phyloP scores from a whole-genome alignment of 2,888 invertebrate genomes.

The Ormyrus thymus region DNA sequence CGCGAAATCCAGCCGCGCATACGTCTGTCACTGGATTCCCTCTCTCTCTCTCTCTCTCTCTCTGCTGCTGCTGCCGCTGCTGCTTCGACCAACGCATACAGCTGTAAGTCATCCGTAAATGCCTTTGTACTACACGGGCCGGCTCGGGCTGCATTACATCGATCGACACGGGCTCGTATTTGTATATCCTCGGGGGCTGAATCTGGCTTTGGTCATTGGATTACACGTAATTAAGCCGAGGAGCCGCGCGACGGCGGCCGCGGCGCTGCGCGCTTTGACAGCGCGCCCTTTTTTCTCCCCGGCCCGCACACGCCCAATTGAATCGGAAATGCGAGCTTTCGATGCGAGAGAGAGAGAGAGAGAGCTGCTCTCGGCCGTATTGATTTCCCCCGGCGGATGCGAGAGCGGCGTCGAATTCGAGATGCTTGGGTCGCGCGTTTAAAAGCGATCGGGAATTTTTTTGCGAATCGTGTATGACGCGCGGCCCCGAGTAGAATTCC shows the following conservation, averaged over 20 bases:
- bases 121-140: not conserved
- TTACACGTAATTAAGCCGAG: constrained; percentile 30
- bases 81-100: not conserved
- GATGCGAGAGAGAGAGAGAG: not conserved
- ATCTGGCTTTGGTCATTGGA: constrained; percentile 8
- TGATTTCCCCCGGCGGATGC: not conserved
- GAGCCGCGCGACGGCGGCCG: not conserved
- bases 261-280: constrained; percentile 4
- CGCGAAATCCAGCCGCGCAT: not conserved
- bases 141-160: not conserved
- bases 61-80: too few species aligned
- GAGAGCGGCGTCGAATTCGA: constrained; percentile 12
- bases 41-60: not conserved
- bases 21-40: not conserved
- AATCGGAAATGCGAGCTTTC: constrained; percentile 20
- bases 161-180: not conserved
- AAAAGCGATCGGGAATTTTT: not conserved
- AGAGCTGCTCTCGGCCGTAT: not conserved
- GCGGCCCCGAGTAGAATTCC: too few species aligned
- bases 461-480: too few species aligned
- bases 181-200: too few species aligned
- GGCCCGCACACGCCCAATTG: not conserved
- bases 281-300: not conserved
- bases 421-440: not conserved
- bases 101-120: constrained; percentile 3